phyloP scores from a whole-genome alignment of 2,797 vertebrate genomes.

The Lacerta viridis region DNA sequence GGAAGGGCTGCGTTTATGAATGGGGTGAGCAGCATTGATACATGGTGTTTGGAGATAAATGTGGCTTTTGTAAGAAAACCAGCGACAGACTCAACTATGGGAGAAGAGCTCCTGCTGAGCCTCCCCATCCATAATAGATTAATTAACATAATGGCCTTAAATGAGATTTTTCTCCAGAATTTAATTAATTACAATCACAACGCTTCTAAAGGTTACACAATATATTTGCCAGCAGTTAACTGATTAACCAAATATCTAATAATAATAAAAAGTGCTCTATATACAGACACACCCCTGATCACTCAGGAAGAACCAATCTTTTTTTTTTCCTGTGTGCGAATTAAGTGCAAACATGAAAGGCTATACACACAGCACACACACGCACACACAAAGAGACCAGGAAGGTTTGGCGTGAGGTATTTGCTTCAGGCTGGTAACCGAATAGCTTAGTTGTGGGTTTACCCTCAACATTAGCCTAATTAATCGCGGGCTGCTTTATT shows the following conservation, averaged over 20 bases:
- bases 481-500: constrained; percentile 63
- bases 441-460: constrained; percentile 54
- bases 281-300: constrained; percentile 38
- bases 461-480: constrained; percentile 72
- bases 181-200: constrained; percentile 68
- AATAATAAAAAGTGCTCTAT: background rate
- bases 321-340: background rate
- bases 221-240: constrained; percentile 52
- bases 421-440: constrained; percentile 65
- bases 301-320: constrained; percentile 11
- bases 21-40: constrained; percentile 23
- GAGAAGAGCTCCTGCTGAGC: constrained; percentile 49
- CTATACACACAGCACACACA: constrained; percentile 50
- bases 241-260: constrained; percentile 57
- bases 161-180: constrained; percentile 65
- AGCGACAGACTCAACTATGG: constrained; percentile 61
- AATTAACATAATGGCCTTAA: constrained; percentile 65
- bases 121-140: constrained; percentile 53
- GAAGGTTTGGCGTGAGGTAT: constrained; percentile 53
- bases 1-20: background rate
- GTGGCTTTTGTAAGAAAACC: constrained; percentile 61
- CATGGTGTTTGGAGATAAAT: constrained; percentile 59
- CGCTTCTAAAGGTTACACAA: constrained; percentile 63
- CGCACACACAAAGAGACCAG: constrained; percentile 41
- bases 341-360: constrained; percentile 59